Evolutionary conservation across 2,113 vertebrate genomes (phyloP), one percentile per base, ranked within the genome.

Genomic region (Sula dactylatra): DNA sequence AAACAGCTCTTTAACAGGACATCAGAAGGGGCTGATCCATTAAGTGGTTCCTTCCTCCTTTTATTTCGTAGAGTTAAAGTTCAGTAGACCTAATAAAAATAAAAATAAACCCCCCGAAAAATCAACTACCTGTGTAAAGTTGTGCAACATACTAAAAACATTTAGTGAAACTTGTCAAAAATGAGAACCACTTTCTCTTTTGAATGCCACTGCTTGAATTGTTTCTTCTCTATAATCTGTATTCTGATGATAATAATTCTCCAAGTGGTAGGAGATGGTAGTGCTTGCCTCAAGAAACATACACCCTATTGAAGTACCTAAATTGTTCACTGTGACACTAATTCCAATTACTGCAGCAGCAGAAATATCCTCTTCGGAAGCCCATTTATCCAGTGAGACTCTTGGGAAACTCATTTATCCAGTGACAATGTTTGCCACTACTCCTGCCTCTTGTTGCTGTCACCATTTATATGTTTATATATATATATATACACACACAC

Each of bases 291-390:
- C 44, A 61, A 34, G 82, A 62, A 76, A 55, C 18, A 8, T 11
- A 21, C 21, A 61, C 4, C 9, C 0, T 0, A 24, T 47, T 93
- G 44, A 88, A 82, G 45, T 65, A 13, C 3, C 6, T 42, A 11
- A 47, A 22, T 36, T 76, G 47, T 47, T 85, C 49, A 36, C 49
- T 90, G 42, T 1, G 3, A n/a, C 16, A 24, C 7, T 62, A 64
- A 40, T 78, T 80, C 52, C 66, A 74, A 22, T 74, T 79, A 22
- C 42, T 82, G 42, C 74, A 76, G n/a, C 38, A 76, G 22, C 25
- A 79, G 45, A 67, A 12, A 14, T 17, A 80, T 77, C 31, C 29
- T 81, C 26, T 89, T 72, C 80, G 66, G 31, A 56, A 90, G 45
- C 27, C 85, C 16, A 12, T 77, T 90, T 78, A 62, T 82, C 27